Evolutionary conservation across 1,140 invertebrate species (phyloP).

Genomic region (Neuroterus valhalla): DNA sequence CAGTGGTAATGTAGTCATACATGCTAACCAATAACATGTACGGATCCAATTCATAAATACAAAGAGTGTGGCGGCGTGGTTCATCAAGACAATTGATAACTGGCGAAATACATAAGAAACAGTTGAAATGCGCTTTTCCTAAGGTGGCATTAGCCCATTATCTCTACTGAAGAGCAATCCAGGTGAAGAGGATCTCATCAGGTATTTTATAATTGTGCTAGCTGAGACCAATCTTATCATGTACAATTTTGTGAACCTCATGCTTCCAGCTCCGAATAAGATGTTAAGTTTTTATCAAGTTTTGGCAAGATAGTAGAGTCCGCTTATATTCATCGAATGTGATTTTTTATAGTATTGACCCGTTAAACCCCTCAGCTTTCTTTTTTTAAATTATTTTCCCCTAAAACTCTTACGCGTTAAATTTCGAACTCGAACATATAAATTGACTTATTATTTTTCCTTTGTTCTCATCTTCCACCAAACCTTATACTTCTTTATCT

Average conservation of each 20-base stretch:
- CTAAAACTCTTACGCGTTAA: background rate
- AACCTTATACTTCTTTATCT: background rate
- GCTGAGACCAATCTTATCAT: constrained; percentile 33
- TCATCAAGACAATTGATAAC: too few species aligned
- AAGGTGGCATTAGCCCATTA: too few species aligned
- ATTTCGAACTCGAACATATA: background rate
- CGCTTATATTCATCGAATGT: constrained; percentile 32
- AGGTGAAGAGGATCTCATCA: too few species aligned
- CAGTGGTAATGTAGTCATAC: too few species aligned
- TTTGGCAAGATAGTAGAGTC: background rate
- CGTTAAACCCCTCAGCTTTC: constrained; percentile 42
- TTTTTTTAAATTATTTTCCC: constrained; percentile 22
- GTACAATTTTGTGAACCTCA: constrained; percentile 19
- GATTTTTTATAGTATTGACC: constrained; percentile 28
- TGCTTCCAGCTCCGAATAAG: constrained; percentile 15
- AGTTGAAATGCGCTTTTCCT: too few species aligned
- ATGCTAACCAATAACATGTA: too few species aligned
- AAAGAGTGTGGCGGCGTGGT: too few species aligned
- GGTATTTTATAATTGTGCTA: constrained; percentile 32
- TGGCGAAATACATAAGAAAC: too few species aligned
- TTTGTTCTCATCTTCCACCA: background rate
- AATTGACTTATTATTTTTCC: background rate
- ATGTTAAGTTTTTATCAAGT: background rate
- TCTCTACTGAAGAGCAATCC: too few species aligned
- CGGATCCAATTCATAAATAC: too few species aligned